Evolutionary conservation across 2,797 vertebrate species (phyloP), one percentile per base, ranked within the genome.

Genomic region (Gila robusta): DNA sequence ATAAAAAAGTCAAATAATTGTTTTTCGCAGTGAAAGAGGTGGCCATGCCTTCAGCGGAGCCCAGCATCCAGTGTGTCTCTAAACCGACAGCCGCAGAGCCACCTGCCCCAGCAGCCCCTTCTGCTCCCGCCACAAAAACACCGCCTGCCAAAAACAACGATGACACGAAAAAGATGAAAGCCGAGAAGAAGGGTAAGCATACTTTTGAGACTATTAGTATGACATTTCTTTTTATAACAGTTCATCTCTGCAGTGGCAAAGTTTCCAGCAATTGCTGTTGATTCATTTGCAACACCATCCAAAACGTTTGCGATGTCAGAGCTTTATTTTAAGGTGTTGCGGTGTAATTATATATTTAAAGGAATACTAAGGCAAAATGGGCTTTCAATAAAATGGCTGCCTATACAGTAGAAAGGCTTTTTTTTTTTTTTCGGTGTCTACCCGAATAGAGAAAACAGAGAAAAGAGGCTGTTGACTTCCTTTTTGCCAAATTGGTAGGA

Each of bases 181-280:
- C 90, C 56, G 98, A 97, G 93, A 98, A 98, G 90, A 99, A 98
- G 97, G 98, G 98, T 98, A 95, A 87, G 26, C 4, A 37, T 76
- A 28, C 21, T 39, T 49, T 17, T 77, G 16, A 19, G 16, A 35
- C 41, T 66, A n/a, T 9, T 52, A 37, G 2, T 71, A 19, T 14
- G 7, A 19, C n/a, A 17, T 59, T 19, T 73, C 54, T 10, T 47
- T 73, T 23, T 76, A 39, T 52, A 74, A 77, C 23, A 67, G 73
- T 62, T 66, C 3, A 76, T 59, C 19, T 44, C 26, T 62, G 37
- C 64, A 2, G 77, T 59, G 74, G 14, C 35, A 2, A 54, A 19
- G 41, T 67, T 84, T 84, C 47, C 35, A 77, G 73, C 16, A 23
- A 35, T 49, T 66, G 5, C 56, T 64, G 6, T 62, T 17, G n/a